phyloP scores from a whole-genome alignment of 2,797 vertebrate genomes.

The Cephalopachus bancanus region DNA sequence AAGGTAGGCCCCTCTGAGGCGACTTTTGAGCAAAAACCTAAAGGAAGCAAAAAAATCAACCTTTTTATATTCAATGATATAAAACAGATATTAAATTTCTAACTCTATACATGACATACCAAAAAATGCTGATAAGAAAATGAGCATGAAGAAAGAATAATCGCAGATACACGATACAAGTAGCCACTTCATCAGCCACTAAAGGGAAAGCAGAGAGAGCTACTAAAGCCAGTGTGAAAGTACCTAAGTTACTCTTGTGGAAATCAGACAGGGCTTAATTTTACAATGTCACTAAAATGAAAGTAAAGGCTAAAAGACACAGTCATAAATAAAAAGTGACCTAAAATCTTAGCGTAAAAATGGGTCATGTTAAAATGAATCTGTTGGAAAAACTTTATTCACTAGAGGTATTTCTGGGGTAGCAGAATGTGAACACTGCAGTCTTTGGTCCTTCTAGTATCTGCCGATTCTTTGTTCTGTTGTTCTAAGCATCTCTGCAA shows the following conservation, averaged over 20 bases:
- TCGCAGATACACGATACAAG: background rate
- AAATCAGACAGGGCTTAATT: background rate
- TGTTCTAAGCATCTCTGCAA: conserved; percentile 17
- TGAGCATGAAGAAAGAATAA: background rate
- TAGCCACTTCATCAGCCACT: background rate
- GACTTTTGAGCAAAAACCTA: background rate
- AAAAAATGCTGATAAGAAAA: conserved; percentile 3
- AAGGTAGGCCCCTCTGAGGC: background rate
- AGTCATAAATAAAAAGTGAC: background rate
- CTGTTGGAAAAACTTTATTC: conserved; percentile 20
- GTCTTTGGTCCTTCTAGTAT: conserved; percentile 1
- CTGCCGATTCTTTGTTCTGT: background rate
- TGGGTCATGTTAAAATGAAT: conserved; percentile 10
- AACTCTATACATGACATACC: background rate
- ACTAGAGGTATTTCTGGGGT: background rate
- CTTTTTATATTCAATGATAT: background rate
- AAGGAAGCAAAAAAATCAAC: background rate
- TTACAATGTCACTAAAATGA: conserved; percentile 27
- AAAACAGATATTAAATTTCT: background rate
- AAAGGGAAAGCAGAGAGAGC: background rate
- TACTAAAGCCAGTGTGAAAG: background rate
- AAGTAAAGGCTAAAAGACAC: conserved; percentile 1
- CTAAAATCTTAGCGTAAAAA: conserved; percentile 62
- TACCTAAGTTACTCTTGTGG: background rate
- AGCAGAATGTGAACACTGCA: conserved; percentile 1